Percentiles rank a stretch among this genome's conserved stretches.
These are phyloP conservation scores for Nasua narica DNA, from an alignment of 2,797 vertebrate genomes.

Conservation along the genomic window DNA sequence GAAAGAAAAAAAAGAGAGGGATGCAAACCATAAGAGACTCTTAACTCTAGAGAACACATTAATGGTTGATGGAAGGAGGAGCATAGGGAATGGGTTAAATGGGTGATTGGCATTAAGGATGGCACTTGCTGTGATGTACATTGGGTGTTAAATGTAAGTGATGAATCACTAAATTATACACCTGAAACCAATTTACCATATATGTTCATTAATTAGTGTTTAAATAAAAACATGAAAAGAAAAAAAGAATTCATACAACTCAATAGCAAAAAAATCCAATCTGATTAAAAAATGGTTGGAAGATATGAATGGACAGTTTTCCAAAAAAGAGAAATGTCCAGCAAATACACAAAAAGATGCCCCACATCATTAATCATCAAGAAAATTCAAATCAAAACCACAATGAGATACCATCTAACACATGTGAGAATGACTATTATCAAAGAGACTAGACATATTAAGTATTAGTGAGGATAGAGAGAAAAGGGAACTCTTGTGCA, in stretches of 20 bases:
- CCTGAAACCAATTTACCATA: too few species aligned
- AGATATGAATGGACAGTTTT: neutral
- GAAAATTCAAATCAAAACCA: neutral
- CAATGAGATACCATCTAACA: neutral
- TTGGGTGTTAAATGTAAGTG: too few species aligned
- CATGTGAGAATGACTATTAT: neutral
- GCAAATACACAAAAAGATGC: neutral
- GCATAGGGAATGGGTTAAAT: too few species aligned
- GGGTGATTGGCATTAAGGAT: too few species aligned
- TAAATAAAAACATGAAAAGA: too few species aligned
- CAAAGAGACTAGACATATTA: neutral
- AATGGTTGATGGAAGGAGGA: too few species aligned
- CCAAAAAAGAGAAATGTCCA: neutral
- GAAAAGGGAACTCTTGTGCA: neutral
- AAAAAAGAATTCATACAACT: neutral
- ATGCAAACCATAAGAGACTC: too few species aligned
- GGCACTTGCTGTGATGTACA: too few species aligned
- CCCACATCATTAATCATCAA: neutral
- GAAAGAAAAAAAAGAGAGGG: too few species aligned
- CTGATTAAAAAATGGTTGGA: neutral
- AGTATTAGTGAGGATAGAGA: neutral
- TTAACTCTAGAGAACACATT: too few species aligned
- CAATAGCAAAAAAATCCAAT: neutral
- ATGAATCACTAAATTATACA: too few species aligned
- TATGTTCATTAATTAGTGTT: too few species aligned